phyloP scores from a whole-genome alignment of 2,888 invertebrate genomes.

The Habrosyne pyritoides region DNA sequence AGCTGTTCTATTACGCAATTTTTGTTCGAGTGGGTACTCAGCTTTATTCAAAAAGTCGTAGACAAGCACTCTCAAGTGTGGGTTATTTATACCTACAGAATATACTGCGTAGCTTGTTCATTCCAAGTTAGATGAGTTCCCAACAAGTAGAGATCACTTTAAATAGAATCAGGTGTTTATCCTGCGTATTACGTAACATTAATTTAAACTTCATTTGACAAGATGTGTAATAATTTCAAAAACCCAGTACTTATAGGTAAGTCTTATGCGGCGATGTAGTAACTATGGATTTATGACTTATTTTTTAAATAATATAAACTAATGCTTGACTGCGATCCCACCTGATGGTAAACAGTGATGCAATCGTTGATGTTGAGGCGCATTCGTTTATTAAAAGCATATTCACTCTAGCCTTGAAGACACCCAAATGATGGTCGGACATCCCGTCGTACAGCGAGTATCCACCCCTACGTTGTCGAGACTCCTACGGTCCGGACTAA shows the following conservation, averaged over 20 bases:
- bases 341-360: too few species aligned
- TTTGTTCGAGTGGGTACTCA: not conserved
- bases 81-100: conserved; percentile 22
- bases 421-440: too few species aligned
- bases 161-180: conserved; percentile 41
- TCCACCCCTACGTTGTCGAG: too few species aligned
- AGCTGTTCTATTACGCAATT: conserved; percentile 2
- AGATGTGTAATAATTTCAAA: not conserved
- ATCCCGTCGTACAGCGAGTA: too few species aligned
- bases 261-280: too few species aligned
- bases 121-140: conserved; percentile 38
- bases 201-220: not conserved
- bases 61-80: conserved; percentile 13
- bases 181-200: conserved; percentile 32
- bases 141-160: conserved; percentile 20
- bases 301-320: too few species aligned
- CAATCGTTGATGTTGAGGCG: too few species aligned
- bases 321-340: too few species aligned
- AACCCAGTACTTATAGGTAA: not conserved
- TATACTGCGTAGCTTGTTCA: conserved; percentile 19
- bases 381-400: too few species aligned
- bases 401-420: too few species aligned
- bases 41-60: conserved; percentile 6
- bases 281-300: too few species aligned
- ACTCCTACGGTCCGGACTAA: too few species aligned